Conservation (phyloP, 2,113 vertebrate genomes). For the Helogale parvula region DNA sequence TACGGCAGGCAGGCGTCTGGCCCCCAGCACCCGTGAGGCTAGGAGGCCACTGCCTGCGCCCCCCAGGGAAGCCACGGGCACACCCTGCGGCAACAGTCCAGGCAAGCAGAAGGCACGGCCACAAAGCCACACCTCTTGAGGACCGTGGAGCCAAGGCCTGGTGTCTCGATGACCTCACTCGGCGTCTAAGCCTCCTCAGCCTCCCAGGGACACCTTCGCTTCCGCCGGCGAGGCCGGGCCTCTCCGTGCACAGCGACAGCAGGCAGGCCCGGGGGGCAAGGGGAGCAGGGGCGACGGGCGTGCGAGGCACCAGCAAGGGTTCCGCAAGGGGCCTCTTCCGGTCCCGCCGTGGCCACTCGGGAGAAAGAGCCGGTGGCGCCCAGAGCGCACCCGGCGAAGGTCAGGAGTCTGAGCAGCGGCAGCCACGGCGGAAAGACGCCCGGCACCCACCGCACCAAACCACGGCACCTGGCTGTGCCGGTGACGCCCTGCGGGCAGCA, state of each 20-base stretch:
- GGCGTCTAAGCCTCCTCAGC: not conserved
- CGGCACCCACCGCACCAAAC: not conserved
- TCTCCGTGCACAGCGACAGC: not conserved
- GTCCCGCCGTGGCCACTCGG: rapidly evolving
- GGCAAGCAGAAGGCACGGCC: not conserved
- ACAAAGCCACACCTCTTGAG: rapidly evolving
- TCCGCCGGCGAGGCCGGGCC: rapidly evolving
- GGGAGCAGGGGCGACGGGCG: not conserved
- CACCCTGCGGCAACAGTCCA: not conserved
- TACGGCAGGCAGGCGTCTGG: rapidly evolving
- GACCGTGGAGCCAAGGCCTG: not conserved
- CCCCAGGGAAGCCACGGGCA: too few species aligned
- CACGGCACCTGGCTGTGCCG: not conserved
- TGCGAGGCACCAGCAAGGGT: not conserved
- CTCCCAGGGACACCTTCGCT: not conserved
- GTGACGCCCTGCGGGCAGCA: not conserved
- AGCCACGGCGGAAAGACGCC: not conserved
- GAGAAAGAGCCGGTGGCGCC: rapidly evolving
- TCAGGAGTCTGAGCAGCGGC: too few species aligned
- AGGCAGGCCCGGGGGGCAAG: rapidly evolving
- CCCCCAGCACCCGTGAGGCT: not conserved
- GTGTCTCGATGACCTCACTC: not conserved
- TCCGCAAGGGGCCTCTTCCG: rapidly evolving
- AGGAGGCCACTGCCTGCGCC: rapidly evolving
- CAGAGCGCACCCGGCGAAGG: rapidly evolving